Base-by-base conservation (phyloP, 2,113 vertebrate species). In the Abramis brama region DNA sequence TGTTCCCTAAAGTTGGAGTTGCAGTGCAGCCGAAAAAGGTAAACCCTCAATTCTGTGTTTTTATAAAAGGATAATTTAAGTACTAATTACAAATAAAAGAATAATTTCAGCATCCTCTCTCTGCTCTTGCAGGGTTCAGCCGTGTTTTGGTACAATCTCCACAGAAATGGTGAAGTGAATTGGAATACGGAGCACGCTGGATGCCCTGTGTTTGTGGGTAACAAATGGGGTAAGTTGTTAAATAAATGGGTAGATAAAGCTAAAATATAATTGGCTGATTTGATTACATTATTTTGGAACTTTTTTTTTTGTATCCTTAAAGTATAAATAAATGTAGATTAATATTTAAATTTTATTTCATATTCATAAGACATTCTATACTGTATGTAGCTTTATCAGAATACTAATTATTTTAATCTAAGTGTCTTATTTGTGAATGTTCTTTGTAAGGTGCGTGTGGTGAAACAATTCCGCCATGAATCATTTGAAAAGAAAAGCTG, bases 11-110 rank as follows among this genome's bases (percentile, higher is more conserved):
- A 33, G 93, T 96, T 89, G 96, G 96, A 66, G 96, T 95, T 92
- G 93, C 95, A 19, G 91, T 96, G 88, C 94, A 94, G 92, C 96
- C 96, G 17, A 94, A 94, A 87, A 96, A 97, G 95, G 96, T 96
- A 92, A 91, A 47, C 30, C 55, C 13, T 43, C 4, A 57, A 11
- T n/a, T 71, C 7, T 10, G 7, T 23, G 0, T 10, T 4, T 4
- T 1, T 30, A 8, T 57, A 12, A 0, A 30, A 19, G 4, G 3
- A 68, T 33, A 0, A 33, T 66, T 19, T 55, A 57, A 57, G 17
- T 8, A 9, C 9, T 25, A 25, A 62, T 5, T n/a, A 2, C 2
- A 76, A 13, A 33, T 5, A 33, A 19, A 15, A 9, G 17, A 21
- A 27, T 75, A 0, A 7, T 13, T 75, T 19, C 8, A 5, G 2